Evolutionary conservation across 2,888 invertebrate species (phyloP).

Genomic region (Sceliomorpha sp.): DNA sequence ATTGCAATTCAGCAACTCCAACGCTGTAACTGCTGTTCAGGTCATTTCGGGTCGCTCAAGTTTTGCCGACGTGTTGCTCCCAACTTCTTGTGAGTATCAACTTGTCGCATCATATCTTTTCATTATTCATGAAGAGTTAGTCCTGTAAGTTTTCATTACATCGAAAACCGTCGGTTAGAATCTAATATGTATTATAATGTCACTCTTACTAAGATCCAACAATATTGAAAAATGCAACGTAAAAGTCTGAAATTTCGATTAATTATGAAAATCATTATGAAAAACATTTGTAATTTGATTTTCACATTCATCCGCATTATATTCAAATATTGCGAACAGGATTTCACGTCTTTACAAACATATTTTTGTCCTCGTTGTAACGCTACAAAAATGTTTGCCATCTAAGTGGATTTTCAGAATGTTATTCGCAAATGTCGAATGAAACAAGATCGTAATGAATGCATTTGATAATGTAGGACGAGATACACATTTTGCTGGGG

Average conservation of each 20-base stretch:
- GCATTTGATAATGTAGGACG: conserved; percentile 10
- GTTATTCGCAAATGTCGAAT: not conserved
- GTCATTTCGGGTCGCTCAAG: conserved; percentile 14
- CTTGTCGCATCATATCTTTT: conserved; percentile 17
- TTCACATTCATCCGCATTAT: too few species aligned
- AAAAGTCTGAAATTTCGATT: not conserved
- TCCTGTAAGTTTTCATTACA: conserved; percentile 10
- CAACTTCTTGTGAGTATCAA: conserved; percentile 18
- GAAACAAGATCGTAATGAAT: conserved; percentile 1
- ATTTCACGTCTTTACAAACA: too few species aligned
- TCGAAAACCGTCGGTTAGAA: conserved; percentile 2
- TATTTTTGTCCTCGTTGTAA: too few species aligned
- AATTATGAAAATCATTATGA: not conserved
- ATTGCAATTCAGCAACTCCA: conserved; percentile 1
- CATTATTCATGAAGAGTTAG: conserved; percentile 23
- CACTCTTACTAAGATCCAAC: not conserved
- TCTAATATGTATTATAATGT: too few species aligned
- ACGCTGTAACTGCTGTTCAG: conserved; percentile 9
- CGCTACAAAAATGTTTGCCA: too few species aligned
- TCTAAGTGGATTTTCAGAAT: not conserved
- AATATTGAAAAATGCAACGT: too few species aligned
- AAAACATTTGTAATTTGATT: not conserved
- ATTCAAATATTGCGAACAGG: too few species aligned
- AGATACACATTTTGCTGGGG: not conserved
- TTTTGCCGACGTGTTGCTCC: conserved; percentile 12